A percentile compares a stretch with the other conserved stretches of the same genome.
These are phyloP conservation scores for Sitta carolinensis DNA, from an alignment of 2,797 vertebrate genomes.

Conservation along the genomic window DNA sequence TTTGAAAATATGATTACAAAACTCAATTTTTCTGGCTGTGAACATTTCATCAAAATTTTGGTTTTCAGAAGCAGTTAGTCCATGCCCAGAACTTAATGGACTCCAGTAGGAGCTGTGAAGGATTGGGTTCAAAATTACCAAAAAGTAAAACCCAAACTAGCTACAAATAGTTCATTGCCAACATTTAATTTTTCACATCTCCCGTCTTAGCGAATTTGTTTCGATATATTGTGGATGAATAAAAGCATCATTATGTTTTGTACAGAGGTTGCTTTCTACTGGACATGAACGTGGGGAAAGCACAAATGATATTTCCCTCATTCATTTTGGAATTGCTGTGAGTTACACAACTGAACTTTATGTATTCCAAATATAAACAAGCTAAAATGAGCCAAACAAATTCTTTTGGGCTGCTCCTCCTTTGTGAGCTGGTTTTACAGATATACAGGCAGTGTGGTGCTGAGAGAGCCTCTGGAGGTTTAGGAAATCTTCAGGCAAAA, in stretches of 20 bases:
- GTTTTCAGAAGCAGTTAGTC: background rate
- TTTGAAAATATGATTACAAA: background rate
- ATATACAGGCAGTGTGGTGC: background rate
- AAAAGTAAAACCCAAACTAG: background rate
- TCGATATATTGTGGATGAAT: background rate
- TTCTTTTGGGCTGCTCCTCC: background rate
- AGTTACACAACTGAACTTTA: background rate
- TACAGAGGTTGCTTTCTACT: background rate
- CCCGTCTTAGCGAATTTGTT: background rate
- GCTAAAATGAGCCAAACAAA: background rate
- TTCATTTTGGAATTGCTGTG: background rate
- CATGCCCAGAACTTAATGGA: background rate
- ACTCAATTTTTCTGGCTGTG: background rate
- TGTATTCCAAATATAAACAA: background rate
- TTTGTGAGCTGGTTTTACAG: background rate
- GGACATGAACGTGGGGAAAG: accelerated
- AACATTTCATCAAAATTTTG: background rate
- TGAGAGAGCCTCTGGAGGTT: background rate
- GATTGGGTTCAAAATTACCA: background rate
- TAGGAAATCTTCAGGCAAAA: background rate
- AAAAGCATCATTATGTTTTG: background rate
- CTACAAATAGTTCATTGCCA: background rate
- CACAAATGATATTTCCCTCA: background rate
- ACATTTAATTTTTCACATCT: background rate
- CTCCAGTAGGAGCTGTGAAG: background rate